A percentile compares a stretch with the other conserved stretches of the same genome.
These are phyloP conservation scores for Dryococelus australis DNA, from an alignment of 2,888 invertebrate species.

Conservation along the genomic window DNA sequence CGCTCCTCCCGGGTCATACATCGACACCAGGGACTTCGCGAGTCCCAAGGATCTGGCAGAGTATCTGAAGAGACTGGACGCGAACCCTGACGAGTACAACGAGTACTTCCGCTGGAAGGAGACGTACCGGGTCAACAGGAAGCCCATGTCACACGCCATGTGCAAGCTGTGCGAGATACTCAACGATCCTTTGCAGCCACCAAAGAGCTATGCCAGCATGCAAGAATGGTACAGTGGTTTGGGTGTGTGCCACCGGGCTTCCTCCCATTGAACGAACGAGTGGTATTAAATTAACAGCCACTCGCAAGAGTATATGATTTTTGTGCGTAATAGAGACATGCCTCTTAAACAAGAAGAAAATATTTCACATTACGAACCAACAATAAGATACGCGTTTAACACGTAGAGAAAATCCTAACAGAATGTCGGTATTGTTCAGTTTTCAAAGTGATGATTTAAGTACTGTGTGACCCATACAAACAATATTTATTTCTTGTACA, in stretches of 20 bases:
- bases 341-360: too few species aligned
- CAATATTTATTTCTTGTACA: too few species aligned
- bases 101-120: conserved; percentile 48
- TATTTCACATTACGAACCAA: too few species aligned
- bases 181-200: conserved; percentile 32
- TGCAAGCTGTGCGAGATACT: conserved; percentile 45
- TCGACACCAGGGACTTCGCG: conserved; percentile 43
- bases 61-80: conserved; percentile 41
- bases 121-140: conserved; percentile 31
- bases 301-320: too few species aligned
- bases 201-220: conserved; percentile 28
- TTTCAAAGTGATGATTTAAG: too few species aligned
- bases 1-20: conserved; percentile 46
- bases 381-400: too few species aligned
- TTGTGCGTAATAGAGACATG: too few species aligned
- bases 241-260: not conserved
- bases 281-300: too few species aligned
- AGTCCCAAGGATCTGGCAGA: conserved; percentile 41
- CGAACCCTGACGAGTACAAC: conserved; percentile 41
- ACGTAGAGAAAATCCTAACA: too few species aligned
- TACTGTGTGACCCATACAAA: too few species aligned
- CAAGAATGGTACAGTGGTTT: not conserved
- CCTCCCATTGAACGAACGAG: too few species aligned
- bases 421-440: too few species aligned
- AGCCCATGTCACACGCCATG: not conserved